Evolutionary conservation across 1,140 invertebrate genomes (phyloP).

Genomic region (Rhysida immarginata): DNA sequence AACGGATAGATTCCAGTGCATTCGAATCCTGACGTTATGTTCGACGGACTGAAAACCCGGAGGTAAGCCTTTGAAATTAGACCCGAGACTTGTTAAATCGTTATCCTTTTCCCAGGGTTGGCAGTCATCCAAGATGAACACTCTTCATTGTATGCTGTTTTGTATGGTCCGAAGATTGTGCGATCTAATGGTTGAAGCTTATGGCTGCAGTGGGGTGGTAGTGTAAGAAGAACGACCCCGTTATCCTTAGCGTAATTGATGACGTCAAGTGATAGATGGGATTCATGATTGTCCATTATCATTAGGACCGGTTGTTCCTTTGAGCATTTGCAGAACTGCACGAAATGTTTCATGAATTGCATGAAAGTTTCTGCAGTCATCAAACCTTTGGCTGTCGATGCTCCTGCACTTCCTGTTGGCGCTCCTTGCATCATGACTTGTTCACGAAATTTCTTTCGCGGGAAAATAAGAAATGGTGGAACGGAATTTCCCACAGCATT

Average conservation of each 20-base stretch:
- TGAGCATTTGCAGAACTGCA: slow-evolving; percentile 20
- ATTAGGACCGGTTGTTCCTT: slow-evolving; percentile 25
- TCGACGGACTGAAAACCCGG: too few relatives aligned
- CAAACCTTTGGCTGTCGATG: slow-evolving; percentile 18
- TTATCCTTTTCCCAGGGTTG: too few relatives aligned
- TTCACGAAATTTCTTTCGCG: slow-evolving; percentile 25
- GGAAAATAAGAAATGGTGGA: slow-evolving; percentile 31
- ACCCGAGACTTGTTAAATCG: too few relatives aligned
- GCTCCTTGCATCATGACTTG: slow-evolving; percentile 31
- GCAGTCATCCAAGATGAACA: too few relatives aligned
- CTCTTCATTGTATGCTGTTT: too few relatives aligned
- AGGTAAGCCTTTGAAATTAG: too few relatives aligned
- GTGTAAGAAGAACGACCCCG: too few relatives aligned
- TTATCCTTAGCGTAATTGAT: too few relatives aligned
- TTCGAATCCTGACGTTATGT: background rate
- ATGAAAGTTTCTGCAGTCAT: slow-evolving; percentile 24
- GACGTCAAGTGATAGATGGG: slow-evolving; percentile 21
- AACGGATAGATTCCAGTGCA: slow-evolving; percentile 10
- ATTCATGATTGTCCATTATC: slow-evolving; percentile 29
- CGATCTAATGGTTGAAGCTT: too few relatives aligned
- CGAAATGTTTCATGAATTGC: slow-evolving; percentile 26
- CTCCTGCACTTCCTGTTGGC: slow-evolving; percentile 22
- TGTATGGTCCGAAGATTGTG: too few relatives aligned
- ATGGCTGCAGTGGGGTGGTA: too few relatives aligned
- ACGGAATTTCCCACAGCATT: slow-evolving; percentile 29